Conservation (phyloP, 2,113 vertebrate genomes). For the Vulpes vulpes region DNA sequence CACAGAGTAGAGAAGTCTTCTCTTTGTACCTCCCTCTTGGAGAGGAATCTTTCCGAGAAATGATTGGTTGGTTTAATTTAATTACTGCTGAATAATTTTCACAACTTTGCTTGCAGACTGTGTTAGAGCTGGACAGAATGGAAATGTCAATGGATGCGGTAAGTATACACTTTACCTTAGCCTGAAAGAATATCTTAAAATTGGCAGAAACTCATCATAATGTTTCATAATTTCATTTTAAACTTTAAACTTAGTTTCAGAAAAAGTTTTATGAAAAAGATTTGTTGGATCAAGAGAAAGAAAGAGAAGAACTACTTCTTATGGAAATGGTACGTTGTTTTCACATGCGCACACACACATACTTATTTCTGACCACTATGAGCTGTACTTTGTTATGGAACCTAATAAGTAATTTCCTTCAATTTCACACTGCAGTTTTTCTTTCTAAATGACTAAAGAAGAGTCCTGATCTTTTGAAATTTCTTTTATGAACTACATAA, state of each 20-base stretch:
- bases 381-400: constrained; percentile 29
- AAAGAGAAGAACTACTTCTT: constrained; percentile 94
- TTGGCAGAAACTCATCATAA: background rate
- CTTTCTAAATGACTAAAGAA: constrained; percentile 40
- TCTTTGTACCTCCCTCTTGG: background rate
- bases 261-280: constrained; percentile 93
- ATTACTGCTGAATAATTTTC: constrained; percentile 49
- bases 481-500: background rate
- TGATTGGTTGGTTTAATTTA: background rate
- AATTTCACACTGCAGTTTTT: background rate
- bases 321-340: constrained; percentile 93
- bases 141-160: constrained; percentile 93
- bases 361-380: background rate
- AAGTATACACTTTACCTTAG: constrained; percentile 77
- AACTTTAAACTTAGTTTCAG: constrained; percentile 90
- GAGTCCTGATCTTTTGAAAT: constrained; percentile 33
- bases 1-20: background rate
- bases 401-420: constrained; percentile 39
- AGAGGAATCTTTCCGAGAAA: background rate
- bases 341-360: background rate
- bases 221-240: constrained; percentile 82
- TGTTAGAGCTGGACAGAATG: constrained; percentile 96
- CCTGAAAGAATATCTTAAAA: constrained; percentile 29
- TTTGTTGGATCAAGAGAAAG: constrained; percentile 95
- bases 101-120: constrained; percentile 88